These are phyloP conservation scores for Scophthalmus maximus DNA, from an alignment of 2,113 vertebrate genomes.

Conservation along the genomic window DNA sequence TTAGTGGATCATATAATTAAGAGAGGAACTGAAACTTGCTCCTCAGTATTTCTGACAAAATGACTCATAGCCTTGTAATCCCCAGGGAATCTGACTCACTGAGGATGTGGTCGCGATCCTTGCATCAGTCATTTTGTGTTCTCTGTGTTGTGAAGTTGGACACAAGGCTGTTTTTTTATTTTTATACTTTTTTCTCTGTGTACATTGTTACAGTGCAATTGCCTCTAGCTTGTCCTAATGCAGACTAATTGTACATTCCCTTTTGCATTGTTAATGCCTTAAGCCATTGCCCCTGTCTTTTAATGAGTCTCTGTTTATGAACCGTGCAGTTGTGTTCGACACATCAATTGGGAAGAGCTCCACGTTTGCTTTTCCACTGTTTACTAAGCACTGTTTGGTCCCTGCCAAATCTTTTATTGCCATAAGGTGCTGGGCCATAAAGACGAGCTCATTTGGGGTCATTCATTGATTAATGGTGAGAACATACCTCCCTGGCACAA, in stretches of 20 bases:
- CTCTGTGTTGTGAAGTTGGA: constrained; percentile 4
- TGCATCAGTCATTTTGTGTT: neutral
- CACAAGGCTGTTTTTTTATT: neutral
- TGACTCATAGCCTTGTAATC: constrained; percentile 4
- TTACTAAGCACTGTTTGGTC: constrained; percentile 13
- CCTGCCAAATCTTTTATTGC: constrained; percentile 46
- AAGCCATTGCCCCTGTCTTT: neutral
- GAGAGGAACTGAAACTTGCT: constrained; percentile 23
- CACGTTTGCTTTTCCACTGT: constrained; percentile 46
- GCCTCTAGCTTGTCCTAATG: constrained; percentile 14
- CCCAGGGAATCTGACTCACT: constrained; percentile 4
- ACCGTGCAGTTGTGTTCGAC: constrained; percentile 7
- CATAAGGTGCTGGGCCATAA: constrained; percentile 44
- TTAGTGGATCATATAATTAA: constrained; percentile 19
- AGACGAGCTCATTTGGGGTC: constrained; percentile 47
- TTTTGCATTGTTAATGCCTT: constrained; percentile 23
- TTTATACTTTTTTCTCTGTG: neutral
- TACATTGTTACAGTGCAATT: neutral
- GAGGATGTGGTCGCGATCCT: neutral
- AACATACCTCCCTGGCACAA: constrained; percentile 29
- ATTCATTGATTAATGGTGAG: constrained; percentile 62
- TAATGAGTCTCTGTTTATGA: constrained; percentile 41
- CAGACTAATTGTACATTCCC: constrained; percentile 12
- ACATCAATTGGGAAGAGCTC: constrained; percentile 35
- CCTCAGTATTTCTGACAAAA: constrained; percentile 24